A percentile compares a stretch with the other conserved stretches of the same genome.
phyloP scores from a whole-genome alignment of 2,797 vertebrate genomes.

The Acanthopagrus latus region DNA sequence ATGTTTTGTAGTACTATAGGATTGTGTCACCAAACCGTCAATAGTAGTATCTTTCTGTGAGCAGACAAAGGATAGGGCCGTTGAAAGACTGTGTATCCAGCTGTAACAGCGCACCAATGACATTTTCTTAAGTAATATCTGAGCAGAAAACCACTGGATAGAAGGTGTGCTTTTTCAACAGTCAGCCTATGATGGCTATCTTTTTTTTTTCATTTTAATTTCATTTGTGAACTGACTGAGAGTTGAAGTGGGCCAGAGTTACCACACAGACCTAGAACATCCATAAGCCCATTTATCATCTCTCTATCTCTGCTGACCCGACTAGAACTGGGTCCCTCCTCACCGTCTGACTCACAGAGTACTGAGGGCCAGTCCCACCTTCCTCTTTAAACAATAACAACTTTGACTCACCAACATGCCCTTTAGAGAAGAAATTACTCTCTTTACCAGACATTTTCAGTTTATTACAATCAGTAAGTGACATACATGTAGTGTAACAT shows the following conservation, averaged over 20 bases:
- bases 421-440: slow-evolving; percentile 25
- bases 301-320: slow-evolving; percentile 67
- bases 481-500: background rate
- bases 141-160: background rate
- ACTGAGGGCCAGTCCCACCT: slow-evolving; percentile 49
- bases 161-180: slow-evolving; percentile 5
- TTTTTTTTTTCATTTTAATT: slow-evolving; percentile 58
- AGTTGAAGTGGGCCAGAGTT: slow-evolving; percentile 66
- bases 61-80: background rate
- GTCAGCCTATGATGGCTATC: slow-evolving; percentile 27
- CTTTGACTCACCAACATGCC: slow-evolving; percentile 56
- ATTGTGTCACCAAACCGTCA: slow-evolving; percentile 7
- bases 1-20: background rate
- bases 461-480: slow-evolving; percentile 7
- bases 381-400: slow-evolving; percentile 63
- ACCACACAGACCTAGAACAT: slow-evolving; percentile 59
- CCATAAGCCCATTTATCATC: slow-evolving; percentile 70
- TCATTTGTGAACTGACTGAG: slow-evolving; percentile 53
- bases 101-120: background rate
- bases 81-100: slow-evolving; percentile 4
- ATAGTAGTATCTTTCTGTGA: background rate
- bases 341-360: slow-evolving; percentile 65
- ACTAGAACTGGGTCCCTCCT: slow-evolving; percentile 70
- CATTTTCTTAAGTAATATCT: slow-evolving; percentile 10
- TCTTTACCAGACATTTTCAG: slow-evolving; percentile 22